Evolutionary conservation across 1,140 invertebrate species (phyloP).

Genomic region (Penaeus japonicus): DNA sequence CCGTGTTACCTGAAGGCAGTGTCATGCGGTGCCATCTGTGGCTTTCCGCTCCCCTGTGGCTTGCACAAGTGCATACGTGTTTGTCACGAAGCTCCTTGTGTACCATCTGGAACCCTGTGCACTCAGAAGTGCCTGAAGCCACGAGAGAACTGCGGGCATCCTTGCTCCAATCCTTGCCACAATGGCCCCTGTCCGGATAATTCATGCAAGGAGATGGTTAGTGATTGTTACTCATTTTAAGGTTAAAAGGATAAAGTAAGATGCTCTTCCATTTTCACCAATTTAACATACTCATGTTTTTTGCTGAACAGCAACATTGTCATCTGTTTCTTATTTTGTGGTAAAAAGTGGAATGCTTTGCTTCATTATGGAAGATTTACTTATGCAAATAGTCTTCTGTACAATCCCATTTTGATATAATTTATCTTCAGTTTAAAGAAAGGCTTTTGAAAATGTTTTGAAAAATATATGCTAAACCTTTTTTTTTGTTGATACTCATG

Average conservation of each 20-base stretch:
- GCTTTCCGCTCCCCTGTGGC: conserved; percentile 78
- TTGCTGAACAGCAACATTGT: no score
- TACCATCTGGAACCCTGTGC: conserved; percentile 71
- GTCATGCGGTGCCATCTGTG: conserved; percentile 88
- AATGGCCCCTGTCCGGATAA: conserved; percentile 73
- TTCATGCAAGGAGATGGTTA: conserved; percentile 75
- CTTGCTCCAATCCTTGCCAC: conserved; percentile 82
- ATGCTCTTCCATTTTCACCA: neutral
- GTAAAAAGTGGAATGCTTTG: no score
- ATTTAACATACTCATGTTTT: no score
- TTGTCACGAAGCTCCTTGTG: conserved; percentile 78
- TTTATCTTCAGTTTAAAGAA: no score
- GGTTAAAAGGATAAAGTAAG: neutral
- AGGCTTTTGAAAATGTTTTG: no score
- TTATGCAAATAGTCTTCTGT: no score
- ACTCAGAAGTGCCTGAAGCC: conserved; percentile 78
- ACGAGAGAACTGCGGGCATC: conserved; percentile 79
- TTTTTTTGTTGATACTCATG: neutral
- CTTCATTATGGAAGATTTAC: no score
- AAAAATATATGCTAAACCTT: no score
- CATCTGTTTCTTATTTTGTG: no score
- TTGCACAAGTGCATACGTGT: conserved; percentile 79
- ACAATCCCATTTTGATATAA: no score
- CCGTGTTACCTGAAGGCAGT: conserved; percentile 88
- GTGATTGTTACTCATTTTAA: conserved; percentile 40